Evolutionary conservation across 2,797 vertebrate species (phyloP).

Genomic region (Rhabdophis nuchalis): DNA sequence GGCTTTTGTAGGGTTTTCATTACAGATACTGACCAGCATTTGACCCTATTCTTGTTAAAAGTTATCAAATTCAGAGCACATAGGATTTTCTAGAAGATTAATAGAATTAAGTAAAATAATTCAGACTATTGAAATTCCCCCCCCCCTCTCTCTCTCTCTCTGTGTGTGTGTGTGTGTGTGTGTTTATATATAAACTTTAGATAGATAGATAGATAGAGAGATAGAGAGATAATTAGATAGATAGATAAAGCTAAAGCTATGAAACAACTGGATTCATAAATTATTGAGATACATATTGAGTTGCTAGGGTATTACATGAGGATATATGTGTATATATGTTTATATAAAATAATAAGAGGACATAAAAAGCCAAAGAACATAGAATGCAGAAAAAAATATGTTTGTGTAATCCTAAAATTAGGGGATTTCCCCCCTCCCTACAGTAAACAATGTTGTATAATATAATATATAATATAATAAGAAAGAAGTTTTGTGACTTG

Average conservation of each 20-base stretch:
- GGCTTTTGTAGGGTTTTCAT: background rate
- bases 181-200: no score
- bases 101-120: background rate
- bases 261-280: background rate
- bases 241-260: background rate
- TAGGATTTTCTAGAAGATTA: background rate
- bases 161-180: no score
- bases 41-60: background rate
- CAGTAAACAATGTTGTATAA: background rate
- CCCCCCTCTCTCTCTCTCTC: no score
- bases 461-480: background rate
- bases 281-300: background rate
- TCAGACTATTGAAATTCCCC: background rate
- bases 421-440: background rate
- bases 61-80: background rate
- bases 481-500: background rate
- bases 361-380: background rate
- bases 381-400: background rate
- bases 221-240: no score
- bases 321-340: background rate
- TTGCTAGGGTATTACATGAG: background rate
- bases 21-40: background rate
- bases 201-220: no score
- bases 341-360: background rate
- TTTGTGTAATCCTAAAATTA: background rate